Base-by-base conservation (phyloP, 2,113 vertebrate species). In the Nipponia nippon region DNA sequence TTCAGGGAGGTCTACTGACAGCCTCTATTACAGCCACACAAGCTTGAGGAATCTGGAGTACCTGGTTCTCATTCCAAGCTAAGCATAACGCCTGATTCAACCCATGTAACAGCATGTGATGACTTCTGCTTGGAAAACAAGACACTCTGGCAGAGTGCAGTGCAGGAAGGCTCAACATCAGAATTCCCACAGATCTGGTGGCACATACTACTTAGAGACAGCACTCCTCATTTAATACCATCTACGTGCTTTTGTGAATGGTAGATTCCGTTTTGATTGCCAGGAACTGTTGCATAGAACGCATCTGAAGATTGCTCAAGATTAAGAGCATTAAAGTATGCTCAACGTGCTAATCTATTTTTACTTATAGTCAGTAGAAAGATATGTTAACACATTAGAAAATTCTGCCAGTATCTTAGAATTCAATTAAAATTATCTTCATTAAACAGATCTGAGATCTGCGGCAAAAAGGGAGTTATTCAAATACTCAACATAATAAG, bases 231-330 rank as follows among this genome's bases (percentile, higher is more conserved):
- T 84, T 93, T 71, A 89, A 84, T 82, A 90, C 36, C 22, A 80
- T 85, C 82, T 93, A 77, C 66, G n/a, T 94, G 56, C 83, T 90
- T 96, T 83, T 89, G 61, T 89, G 92, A 78, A 93, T 83, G 55
- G 46, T 11, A 84, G 76, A 93, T 63, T 83, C 50, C 58, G 19
- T 49, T 91, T 76, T 71, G 47, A 87, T 49, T 90, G 72, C 59
- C 59, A 90, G 58, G 52, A 93, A 86, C 67, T 36, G 26, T 22
- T 90, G 42, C 71, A 84, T 73, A 63, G 75, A 47, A 92, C 90
- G 38, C 55, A 90, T 66, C 0, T 62, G 67, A 92, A 81, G 65
- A 83, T 18, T 87, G 69, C 38, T 86, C 44, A 83, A 92, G 62
- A 88, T 85, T 61, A 69, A 56, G 11, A 94, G 55, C 30, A 55